Evolutionary conservation across 2,113 vertebrate species (phyloP).

Genomic region (Pomatorhinus ruficollis): DNA sequence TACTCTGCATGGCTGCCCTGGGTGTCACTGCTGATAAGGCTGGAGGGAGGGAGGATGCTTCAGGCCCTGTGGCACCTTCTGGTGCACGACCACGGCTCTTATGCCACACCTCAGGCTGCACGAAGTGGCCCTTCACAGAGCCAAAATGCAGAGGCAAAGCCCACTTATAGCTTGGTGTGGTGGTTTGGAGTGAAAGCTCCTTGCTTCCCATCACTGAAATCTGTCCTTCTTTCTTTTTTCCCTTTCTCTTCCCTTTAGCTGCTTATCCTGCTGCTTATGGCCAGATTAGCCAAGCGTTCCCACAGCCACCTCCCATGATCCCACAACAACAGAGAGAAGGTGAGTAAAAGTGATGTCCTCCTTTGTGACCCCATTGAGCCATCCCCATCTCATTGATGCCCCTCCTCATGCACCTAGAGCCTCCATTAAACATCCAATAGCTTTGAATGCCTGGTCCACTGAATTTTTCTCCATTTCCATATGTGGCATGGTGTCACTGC

Average conservation of each 20-base stretch:
- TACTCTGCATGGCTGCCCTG: rapidly evolving
- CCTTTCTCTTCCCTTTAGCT: conserved; percentile 76
- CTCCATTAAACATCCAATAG: not conserved
- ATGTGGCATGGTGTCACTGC: rapidly evolving
- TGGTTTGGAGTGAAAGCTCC: not conserved
- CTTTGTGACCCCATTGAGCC: not conserved
- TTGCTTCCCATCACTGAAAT: conserved; percentile 47
- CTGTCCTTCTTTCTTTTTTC: conserved; percentile 46
- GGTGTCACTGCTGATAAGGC: not conserved
- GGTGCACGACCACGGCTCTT: rapidly evolving
- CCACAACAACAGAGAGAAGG: conserved; percentile 99
- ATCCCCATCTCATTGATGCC: not conserved
- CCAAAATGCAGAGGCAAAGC: not conserved
- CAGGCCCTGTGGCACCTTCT: not conserved
- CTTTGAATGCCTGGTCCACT: not conserved
- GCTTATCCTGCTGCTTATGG: conserved; percentile 99
- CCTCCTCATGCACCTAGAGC: not conserved
- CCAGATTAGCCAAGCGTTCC: conserved; percentile 99
- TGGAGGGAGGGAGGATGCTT: not conserved
- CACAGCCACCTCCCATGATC: conserved; percentile 97
- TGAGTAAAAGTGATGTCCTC: conserved; percentile 66
- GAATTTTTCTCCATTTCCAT: not conserved
- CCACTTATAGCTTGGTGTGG: not conserved
- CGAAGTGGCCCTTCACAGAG: rapidly evolving
- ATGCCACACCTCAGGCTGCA: not conserved